phyloP scores from a whole-genome alignment of 2,113 vertebrate genomes.

The Pterocles orientalis region DNA sequence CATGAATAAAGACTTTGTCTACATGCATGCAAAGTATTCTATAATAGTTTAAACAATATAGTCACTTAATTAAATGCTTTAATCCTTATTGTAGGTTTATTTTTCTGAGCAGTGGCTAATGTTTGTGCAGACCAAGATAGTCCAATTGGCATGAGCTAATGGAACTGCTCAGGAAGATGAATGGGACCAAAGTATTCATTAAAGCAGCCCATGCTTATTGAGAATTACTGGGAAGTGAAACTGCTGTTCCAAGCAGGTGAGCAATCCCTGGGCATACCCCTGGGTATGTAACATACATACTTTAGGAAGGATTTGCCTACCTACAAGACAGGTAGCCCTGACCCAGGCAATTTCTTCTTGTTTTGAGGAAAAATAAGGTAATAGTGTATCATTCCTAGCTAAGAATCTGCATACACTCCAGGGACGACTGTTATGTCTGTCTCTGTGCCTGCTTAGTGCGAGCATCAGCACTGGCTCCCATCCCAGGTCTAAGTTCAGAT shows the following conservation, averaged over 20 bases:
- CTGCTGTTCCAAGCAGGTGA: neutral
- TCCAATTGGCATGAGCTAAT: neutral
- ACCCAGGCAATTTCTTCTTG: neutral
- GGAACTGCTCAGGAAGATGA: conserved; percentile 5
- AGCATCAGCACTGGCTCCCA: neutral
- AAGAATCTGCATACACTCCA: neutral
- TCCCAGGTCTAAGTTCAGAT: neutral
- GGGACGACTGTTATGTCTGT: fast-evolving
- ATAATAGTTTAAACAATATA: neutral
- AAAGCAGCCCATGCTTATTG: neutral
- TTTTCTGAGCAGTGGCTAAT: neutral
- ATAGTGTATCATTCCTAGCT: neutral
- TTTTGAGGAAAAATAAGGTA: neutral
- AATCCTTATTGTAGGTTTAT: neutral
- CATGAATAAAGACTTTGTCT: neutral
- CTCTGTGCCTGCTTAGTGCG: neutral
- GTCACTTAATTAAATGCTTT: neutral
- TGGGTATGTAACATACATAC: neutral
- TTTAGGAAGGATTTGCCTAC: neutral
- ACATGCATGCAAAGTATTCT: neutral
- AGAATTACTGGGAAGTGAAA: neutral
- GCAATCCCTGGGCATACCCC: neutral
- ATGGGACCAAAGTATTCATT: neutral
- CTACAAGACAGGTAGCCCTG: no score
- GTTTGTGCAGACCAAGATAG: conserved; percentile 27